Base-by-base conservation (phyloP, 1,140 invertebrate genomes). In the Drosophila teissieri region DNA sequence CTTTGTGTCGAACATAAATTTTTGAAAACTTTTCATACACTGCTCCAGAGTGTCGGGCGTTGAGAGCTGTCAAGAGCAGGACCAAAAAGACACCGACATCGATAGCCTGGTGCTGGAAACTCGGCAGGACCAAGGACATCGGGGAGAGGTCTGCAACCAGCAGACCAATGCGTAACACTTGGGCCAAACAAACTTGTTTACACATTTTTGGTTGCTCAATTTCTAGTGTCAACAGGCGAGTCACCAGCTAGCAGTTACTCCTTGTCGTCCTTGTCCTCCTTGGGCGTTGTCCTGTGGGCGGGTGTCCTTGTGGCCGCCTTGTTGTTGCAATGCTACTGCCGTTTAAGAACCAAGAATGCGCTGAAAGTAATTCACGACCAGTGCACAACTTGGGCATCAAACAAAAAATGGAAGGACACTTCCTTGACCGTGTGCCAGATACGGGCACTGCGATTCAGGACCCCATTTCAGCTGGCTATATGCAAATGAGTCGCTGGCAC, bases 181-280 rank as follows among this genome's bases (percentile, higher is more conserved):
- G 63, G 80, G 58, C 80, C 80, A 76, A 86, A 86, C 82, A 86
- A 88, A 82, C 75, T 80, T 89, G 84, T 88, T 88, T 88, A 88
- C 84, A 88, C 84, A 89, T 88, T 88, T 88, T 76, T 83, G 83
- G 83, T 88, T 88, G 83, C 83, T 88, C 83, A 88, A 88, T 88
- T 88, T 89, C 83, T 77, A 89, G 73, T 89, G 83, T 89, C 83
- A 88, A 89, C 84, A 88, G 73, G 63, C 76, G 78, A 80, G 83
- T 56, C 63, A 63, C 40, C 39, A 40, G 49, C 78, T 60, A 53
- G 51, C 56, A 62, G 78, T 68, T 82, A 72, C 70, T 73, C 57
- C 83, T 88, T 80, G 24, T 24, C 24, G 24, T 24, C 24, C 24
- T 24, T 24, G 53, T 72, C 79, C 83, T 82, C 83, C 83, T 72